phyloP scores from a whole-genome alignment of 2,113 vertebrate species.

The Silurus meridionalis region DNA sequence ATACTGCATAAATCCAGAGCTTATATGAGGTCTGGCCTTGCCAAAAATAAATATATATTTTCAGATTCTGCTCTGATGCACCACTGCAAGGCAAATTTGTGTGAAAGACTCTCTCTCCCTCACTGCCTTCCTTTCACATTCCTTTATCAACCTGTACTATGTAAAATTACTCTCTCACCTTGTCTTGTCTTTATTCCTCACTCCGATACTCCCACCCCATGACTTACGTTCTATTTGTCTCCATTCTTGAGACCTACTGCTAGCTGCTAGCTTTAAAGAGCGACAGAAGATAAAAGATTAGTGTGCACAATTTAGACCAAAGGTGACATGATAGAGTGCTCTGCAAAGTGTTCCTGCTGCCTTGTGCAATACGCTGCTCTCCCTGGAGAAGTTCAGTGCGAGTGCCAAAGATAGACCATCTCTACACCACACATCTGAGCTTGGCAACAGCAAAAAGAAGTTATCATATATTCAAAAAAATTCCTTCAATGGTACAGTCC shows the following conservation, averaged over 20 bases:
- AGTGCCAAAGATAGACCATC: slow-evolving; percentile 33
- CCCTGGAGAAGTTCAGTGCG: slow-evolving; percentile 26
- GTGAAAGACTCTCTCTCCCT: slow-evolving; percentile 23
- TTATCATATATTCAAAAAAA: slow-evolving; percentile 34
- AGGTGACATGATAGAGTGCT: slow-evolving; percentile 46
- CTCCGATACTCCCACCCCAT: slow-evolving; percentile 2
- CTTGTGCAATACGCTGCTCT: slow-evolving; percentile 10
- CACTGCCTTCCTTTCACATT: not conserved
- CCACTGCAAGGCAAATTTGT: slow-evolving; percentile 34
- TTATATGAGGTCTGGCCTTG: slow-evolving; percentile 8
- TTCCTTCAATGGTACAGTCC: slow-evolving; percentile 20
- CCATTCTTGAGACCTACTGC: slow-evolving; percentile 41
- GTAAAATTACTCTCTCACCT: slow-evolving; percentile 28
- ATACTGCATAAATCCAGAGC: not conserved
- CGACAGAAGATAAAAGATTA: slow-evolving; percentile 41
- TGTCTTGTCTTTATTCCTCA: not conserved
- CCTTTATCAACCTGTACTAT: slow-evolving; percentile 3
- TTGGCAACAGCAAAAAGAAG: slow-evolving; percentile 22
- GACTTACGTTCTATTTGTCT: slow-evolving; percentile 27
- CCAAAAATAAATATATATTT: slow-evolving; percentile 5
- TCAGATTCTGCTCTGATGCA: not conserved
- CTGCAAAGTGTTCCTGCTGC: slow-evolving; percentile 37
- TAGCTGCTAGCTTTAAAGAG: slow-evolving; percentile 43
- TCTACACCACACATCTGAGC: slow-evolving; percentile 15
- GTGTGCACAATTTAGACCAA: slow-evolving; percentile 47